A percentile compares a stretch with the other conserved stretches of the same genome.
These are phyloP conservation scores for Lutjanus erythropterus DNA, from an alignment of 2,113 vertebrate genomes.

Conservation along the genomic window DNA sequence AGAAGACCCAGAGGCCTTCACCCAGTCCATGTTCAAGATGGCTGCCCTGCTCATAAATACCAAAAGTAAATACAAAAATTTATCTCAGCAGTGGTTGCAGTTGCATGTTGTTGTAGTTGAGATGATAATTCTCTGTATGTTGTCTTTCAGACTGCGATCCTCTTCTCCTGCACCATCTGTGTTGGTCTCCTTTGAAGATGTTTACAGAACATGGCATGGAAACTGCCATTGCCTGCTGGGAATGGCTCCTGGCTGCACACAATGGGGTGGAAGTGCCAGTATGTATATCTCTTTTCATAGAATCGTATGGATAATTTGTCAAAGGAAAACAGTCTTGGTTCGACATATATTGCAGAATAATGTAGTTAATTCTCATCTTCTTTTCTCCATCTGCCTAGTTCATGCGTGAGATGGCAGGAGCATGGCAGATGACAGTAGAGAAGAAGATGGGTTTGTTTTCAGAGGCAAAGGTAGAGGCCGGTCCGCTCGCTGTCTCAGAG, in stretches of 20 bases:
- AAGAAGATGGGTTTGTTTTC: conserved; percentile 95
- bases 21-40: conserved; percentile 96
- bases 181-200: conserved; percentile 96
- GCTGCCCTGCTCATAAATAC: conserved; percentile 94
- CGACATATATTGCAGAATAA: not conserved
- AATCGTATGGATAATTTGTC: not conserved
- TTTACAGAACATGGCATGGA: conserved; percentile 97
- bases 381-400: conserved; percentile 83
- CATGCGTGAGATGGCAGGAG: conserved; percentile 97
- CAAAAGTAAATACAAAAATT: conserved; percentile 88
- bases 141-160: conserved; percentile 89
- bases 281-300: conserved; percentile 44
- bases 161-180: conserved; percentile 94
- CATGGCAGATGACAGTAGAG: conserved; percentile 98
- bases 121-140: not conserved
- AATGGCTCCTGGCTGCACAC: conserved; percentile 97
- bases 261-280: conserved; percentile 95
- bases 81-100: not conserved
- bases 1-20: conserved; percentile 87
- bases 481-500: conserved; percentile 95
- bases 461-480: conserved; percentile 89
- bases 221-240: conserved; percentile 97
- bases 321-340: not conserved
- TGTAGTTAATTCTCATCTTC: not conserved
- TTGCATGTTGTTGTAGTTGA: not conserved